Evolutionary conservation across 2,797 vertebrate genomes (phyloP), one percentile per base, ranked within the genome.

Genomic region (Sebastolobus alascanus): DNA sequence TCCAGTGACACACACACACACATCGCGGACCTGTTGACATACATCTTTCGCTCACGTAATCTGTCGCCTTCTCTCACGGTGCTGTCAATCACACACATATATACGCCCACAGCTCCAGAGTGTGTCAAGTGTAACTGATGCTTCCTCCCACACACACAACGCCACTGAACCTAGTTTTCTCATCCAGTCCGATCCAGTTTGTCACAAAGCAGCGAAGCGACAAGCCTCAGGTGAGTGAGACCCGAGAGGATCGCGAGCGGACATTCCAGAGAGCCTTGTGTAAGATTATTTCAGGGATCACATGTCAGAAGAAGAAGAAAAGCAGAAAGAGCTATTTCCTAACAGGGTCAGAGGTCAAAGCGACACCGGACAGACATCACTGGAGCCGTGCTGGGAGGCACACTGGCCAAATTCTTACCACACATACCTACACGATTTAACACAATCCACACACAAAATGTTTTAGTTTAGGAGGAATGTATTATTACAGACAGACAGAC

Each of bases 181-280:
- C 22, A 83, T 84, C 88, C 77, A 78, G 81, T 83, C 72, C 46
- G 0, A 88, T 79, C 89, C 83, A 67, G 92, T 89, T 83, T 54
- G 82, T 76, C 75, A 72, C 73, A 80, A 66, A 86, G 84, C 75
- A 20, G 68, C 25, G 37, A 55, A 35, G 20, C 70, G 22, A 33
- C 33, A 7, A 54, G 73, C 73, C 79, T 80, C 83, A 86, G 88
- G 87, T 85, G 80, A 86, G 74, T 27, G 85, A 77, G 81, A 83
- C 85, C 71, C 56, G 83, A 86, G 68, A 76, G 54, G 71, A 33
- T 11, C 4, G 1, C 16, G 43, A 75, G 68, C 4, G 4, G 75
- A 83, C 80, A 84, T 89, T 79, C 71, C 85, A 68, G 43, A 46
- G 50, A 61, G 35, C 31, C 71, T 67, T 56, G 56, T 59, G 74